Evolutionary conservation across 2,113 vertebrate genomes (phyloP).

Genomic region (Eurypyga helias): DNA sequence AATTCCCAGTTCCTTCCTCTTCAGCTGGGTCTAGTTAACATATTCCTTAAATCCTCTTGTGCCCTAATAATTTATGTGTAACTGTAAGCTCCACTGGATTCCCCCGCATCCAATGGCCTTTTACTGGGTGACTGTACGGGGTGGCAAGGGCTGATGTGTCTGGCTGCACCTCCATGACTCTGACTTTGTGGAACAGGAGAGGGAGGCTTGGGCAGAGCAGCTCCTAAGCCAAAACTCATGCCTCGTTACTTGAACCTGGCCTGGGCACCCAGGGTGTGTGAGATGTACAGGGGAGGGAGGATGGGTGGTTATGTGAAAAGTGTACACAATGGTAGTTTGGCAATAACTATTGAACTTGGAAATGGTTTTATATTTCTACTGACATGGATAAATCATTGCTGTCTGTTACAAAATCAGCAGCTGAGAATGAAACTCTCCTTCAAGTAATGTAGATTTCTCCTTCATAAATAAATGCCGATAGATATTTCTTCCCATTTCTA

Average conservation of each 20-base stretch:
- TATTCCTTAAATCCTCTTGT: background rate
- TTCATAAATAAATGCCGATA: background rate
- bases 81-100: background rate
- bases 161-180: background rate
- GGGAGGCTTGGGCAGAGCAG: background rate
- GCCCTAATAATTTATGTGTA: background rate
- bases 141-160: background rate
- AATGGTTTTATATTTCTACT: background rate
- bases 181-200: rapidly evolving
- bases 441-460: background rate
- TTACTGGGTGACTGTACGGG: background rate
- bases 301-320: background rate
- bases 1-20: background rate
- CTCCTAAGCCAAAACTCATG: background rate
- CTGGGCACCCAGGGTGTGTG: background rate
- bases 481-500: background rate
- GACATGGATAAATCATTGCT: background rate
- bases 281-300: background rate
- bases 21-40: background rate
- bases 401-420: background rate
- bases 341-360: background rate
- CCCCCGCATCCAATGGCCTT: background rate
- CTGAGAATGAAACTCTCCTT: background rate
- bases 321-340: background rate
- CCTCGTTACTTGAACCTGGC: background rate